A percentile compares a stretch with the other conserved stretches of the same genome.
Evolutionary conservation across 2,888 invertebrate genomes (phyloP).

Genomic region (Eupelmus urozonus): DNA sequence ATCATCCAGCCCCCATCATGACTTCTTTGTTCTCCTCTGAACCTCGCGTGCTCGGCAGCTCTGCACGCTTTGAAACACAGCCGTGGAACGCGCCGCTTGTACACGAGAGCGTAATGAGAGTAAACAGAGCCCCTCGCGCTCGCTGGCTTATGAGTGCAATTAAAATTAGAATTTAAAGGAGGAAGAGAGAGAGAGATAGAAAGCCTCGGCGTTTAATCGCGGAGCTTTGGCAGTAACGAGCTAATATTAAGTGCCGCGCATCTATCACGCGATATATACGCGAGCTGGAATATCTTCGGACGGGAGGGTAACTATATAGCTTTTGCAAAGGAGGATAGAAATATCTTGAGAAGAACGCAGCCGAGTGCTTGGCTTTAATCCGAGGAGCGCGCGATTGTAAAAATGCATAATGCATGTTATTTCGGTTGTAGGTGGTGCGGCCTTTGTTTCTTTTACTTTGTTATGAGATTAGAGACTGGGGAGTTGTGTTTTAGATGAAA

Average conservation of each 20-base stretch:
- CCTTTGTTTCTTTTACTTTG: too few relatives aligned
- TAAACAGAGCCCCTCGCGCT: constrained; percentile 31
- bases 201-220: constrained; percentile 9
- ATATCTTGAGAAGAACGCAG: too few relatives aligned
- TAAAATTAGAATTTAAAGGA: constrained; percentile 58
- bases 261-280: constrained; percentile 45
- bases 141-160: constrained; percentile 49
- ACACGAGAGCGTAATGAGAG: constrained; percentile 47
- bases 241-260: constrained; percentile 51
- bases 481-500: too few relatives aligned
- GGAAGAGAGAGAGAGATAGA: background rate
- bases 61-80: too few relatives aligned
- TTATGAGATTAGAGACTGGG: too few relatives aligned
- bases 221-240: constrained; percentile 40
- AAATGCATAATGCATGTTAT: too few relatives aligned
- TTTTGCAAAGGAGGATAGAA: too few relatives aligned
- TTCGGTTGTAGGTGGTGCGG: too few relatives aligned
- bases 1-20: background rate
- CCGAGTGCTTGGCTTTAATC: too few relatives aligned
- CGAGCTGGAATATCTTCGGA: constrained; percentile 32
- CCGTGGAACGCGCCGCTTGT: background rate
- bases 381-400: too few relatives aligned
- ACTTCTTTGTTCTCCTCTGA: too few relatives aligned
- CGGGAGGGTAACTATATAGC: too few relatives aligned
- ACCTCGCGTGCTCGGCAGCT: background rate